Evolutionary conservation across 2,113 vertebrate genomes (phyloP).

Genomic region (Tragelaphus strepsiceros): DNA sequence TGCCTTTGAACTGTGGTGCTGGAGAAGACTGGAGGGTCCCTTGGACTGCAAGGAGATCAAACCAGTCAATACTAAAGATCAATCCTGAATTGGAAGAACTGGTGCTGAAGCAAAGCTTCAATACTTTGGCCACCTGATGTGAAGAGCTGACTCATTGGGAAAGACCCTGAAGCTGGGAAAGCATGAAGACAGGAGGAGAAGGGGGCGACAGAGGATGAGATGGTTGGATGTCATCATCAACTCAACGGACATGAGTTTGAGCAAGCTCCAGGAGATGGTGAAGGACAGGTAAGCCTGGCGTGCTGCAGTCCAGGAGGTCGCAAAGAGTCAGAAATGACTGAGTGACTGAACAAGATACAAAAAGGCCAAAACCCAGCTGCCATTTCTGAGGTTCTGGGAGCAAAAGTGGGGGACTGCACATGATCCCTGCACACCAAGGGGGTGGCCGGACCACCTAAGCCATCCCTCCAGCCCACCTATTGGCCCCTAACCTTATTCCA

Average conservation of each 20-base stretch:
- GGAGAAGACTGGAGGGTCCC: background rate
- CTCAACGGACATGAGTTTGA: background rate
- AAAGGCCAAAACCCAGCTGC: background rate
- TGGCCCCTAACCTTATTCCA: no score
- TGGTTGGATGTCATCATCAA: background rate
- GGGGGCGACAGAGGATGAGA: background rate
- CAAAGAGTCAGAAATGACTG: background rate
- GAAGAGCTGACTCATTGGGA: background rate
- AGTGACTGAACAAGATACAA: background rate
- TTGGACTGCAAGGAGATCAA: background rate
- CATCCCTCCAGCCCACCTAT: background rate
- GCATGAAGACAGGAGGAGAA: background rate
- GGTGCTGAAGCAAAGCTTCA: background rate
- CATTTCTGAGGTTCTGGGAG: background rate
- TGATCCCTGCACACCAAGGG: background rate
- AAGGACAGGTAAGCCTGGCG: background rate
- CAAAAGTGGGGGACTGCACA: background rate
- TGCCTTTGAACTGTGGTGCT: background rate
- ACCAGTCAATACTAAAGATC: background rate
- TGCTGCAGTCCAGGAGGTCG: background rate
- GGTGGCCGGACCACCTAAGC: background rate
- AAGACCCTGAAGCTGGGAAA: background rate
- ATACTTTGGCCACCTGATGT: background rate
- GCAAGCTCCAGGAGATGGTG: background rate
- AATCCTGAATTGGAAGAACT: background rate